phyloP scores from a whole-genome alignment of 1,140 invertebrate species.

The Drosophila yakuba region DNA sequence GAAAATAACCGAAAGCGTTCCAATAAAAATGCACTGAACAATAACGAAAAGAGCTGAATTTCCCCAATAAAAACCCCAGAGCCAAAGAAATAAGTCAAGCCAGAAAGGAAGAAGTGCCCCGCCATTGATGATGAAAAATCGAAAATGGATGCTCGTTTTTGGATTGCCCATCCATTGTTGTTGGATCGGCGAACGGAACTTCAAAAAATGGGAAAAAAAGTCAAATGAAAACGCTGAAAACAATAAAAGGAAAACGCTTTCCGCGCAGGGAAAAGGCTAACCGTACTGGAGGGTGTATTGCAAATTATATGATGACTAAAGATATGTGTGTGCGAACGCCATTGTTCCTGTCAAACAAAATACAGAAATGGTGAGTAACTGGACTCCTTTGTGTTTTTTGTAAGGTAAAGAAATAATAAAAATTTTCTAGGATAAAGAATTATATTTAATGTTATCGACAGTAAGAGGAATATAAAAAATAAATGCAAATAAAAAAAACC shows the following conservation, averaged over 20 bases:
- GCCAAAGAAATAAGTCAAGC: constrained; percentile 40
- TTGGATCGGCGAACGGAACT: constrained; percentile 23
- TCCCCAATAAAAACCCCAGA: constrained; percentile 11
- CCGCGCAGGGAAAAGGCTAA: constrained; percentile 21
- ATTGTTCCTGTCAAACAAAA: constrained; percentile 45
- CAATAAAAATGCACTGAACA: constrained; percentile 66
- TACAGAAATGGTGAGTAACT: not conserved
- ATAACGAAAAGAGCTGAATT: constrained; percentile 21
- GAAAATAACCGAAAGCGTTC: constrained; percentile 58
- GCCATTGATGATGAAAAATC: constrained; percentile 57
- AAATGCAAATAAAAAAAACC: too few species aligned
- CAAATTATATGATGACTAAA: constrained; percentile 44
- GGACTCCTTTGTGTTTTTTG: not conserved
- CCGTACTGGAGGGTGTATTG: constrained; percentile 10
- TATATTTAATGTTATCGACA: too few species aligned
- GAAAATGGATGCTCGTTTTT: constrained; percentile 65
- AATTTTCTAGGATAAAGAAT: too few species aligned
- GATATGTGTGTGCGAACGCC: constrained; percentile 13
- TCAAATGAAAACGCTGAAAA: constrained; percentile 31
- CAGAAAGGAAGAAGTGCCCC: constrained; percentile 25
- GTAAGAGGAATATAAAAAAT: too few species aligned
- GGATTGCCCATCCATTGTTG: constrained; percentile 49
- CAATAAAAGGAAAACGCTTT: constrained; percentile 21
- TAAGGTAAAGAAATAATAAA: too few species aligned
- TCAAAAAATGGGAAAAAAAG: constrained; percentile 9